Conservation (phyloP, 2,888 invertebrate genomes). For the Rotaria socialis region DNA sequence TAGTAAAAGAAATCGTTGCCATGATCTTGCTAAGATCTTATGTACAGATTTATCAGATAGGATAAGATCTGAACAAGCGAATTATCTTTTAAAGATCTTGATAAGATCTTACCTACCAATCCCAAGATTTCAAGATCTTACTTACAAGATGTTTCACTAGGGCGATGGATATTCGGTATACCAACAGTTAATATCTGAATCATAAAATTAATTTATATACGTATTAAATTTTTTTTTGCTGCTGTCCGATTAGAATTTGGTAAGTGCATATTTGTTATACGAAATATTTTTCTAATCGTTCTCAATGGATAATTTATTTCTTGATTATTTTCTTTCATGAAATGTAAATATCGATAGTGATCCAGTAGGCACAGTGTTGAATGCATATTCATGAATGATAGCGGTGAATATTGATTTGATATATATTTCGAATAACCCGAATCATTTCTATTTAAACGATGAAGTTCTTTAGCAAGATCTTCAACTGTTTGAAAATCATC, state of each 20-base stretch:
- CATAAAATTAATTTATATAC: not conserved
- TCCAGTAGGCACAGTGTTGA: not conserved
- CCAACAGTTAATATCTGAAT: not conserved
- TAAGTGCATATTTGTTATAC: not conserved
- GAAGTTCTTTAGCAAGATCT: not conserved
- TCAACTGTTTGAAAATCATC: not conserved
- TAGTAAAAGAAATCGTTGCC: too few relatives aligned
- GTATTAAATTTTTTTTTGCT: not conserved
- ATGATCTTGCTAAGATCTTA: too few relatives aligned
- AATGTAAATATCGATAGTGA: not conserved
- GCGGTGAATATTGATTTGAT: not conserved
- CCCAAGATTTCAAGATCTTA: too few relatives aligned
- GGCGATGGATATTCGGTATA: not conserved
- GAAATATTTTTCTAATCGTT: not conserved
- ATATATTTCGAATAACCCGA: not conserved
- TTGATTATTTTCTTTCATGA: not conserved
- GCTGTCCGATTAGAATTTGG: not conserved
- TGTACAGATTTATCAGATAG: too few relatives aligned
- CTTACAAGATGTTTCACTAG: too few relatives aligned
- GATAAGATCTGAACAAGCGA: too few relatives aligned
- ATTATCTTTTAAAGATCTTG: too few relatives aligned
- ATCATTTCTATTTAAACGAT: not conserved
- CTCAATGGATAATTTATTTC: not conserved
- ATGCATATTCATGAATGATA: not conserved
- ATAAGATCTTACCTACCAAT: too few relatives aligned